These are phyloP conservation scores for Psephotus haematonotus DNA, from an alignment of 2,113 vertebrate genomes.

Conservation along the genomic window DNA sequence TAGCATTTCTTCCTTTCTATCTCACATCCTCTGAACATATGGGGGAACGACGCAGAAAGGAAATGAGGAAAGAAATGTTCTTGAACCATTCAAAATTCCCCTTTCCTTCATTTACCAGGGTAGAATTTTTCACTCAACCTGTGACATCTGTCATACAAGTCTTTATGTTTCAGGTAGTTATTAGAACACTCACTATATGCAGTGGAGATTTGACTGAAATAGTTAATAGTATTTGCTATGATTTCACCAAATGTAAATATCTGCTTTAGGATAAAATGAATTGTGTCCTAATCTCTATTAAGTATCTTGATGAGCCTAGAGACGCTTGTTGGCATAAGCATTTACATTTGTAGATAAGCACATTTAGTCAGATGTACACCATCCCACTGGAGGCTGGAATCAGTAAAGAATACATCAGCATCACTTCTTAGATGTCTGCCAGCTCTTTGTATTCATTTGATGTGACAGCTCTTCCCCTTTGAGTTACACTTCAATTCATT, in stretches of 20 bases:
- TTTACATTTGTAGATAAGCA: not conserved
- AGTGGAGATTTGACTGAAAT: not conserved
- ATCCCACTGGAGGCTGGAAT: not conserved
- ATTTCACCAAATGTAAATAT: not conserved
- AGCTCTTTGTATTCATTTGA: not conserved
- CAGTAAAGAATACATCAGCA: not conserved
- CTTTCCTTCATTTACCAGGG: not conserved
- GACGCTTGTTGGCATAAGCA: not conserved
- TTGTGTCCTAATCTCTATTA: not conserved
- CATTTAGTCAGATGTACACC: not conserved
- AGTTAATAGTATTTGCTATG: not conserved
- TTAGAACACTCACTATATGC: not conserved
- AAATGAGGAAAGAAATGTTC: not conserved
- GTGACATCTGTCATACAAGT: not conserved
- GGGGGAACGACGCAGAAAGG: accelerated
- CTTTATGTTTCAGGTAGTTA: not conserved
- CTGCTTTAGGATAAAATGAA: not conserved
- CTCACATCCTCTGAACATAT: not conserved
- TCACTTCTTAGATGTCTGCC: not conserved
- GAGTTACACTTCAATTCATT: not conserved
- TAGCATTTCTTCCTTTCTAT: not conserved
- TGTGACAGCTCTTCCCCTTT: not conserved
- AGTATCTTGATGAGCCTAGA: not conserved
- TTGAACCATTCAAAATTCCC: not conserved
- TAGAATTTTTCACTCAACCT: not conserved